Evolutionary conservation across 2,888 invertebrate species (phyloP), one percentile per base, ranked within the genome.

Genomic region (Oxycera nigricornis): DNA sequence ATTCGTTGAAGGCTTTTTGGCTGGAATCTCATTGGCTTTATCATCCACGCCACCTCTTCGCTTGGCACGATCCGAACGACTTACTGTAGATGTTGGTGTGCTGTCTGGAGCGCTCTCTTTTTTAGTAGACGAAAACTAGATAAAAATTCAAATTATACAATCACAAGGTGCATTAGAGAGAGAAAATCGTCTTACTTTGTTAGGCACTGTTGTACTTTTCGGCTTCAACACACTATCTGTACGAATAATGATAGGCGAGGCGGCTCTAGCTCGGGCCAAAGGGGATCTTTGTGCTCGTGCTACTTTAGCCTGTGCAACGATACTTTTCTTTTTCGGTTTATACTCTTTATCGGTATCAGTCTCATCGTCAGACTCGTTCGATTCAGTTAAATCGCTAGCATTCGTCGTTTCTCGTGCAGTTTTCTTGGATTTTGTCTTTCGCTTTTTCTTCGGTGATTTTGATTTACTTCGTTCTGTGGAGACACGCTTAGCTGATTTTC

Each of bases 191-290:
- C 39, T 76, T 78, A 81, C 82, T 78, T 81, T 80, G 73, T 78
- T 78, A 80, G 81, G 80, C 80, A 81, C 79, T 78, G 76, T 70
- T 76, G 74, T 78, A 79, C 79, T 81, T 20, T 28, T n/a, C 55
- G 80, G 77, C 79, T 79, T 79, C 68, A 81, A 79, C 77, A 80
- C 77, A 41, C 80, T 39, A 50, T 73, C 76, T 52, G 65, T 74
- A 35, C 57, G 79, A 35, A 81, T 80, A 57, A 80, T 80, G 61
- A 81, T 80, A 35, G 82, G 82, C 2, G 82, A 81, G 41, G 80
- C 81, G 17, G 81, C 81, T 78, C 81, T 79, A 22, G 81, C 81
- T 74, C 78, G 81, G 73, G 81, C 81, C 75, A 82, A 77, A 28
- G 81, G 81, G 67, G 81, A 82, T 74, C 81, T 78, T 78, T 81